These are phyloP conservation scores for Bradypus variegatus DNA, from an alignment of 2,797 vertebrate species.

Conservation along the genomic window DNA sequence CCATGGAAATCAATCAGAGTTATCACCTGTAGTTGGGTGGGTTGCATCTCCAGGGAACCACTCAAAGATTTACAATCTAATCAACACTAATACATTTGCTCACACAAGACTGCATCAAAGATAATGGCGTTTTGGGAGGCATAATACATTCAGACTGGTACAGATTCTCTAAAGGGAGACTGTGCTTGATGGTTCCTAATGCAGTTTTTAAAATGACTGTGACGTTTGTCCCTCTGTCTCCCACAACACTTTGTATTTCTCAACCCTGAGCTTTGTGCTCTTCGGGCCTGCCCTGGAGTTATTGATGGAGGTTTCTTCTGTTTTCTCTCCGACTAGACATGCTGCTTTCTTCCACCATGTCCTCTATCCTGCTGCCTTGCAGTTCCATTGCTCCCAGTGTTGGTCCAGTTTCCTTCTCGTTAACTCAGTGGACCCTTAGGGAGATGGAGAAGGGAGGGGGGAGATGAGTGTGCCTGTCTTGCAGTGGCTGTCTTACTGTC, in stretches of 20 bases:
- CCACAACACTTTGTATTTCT: neutral
- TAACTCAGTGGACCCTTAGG: neutral
- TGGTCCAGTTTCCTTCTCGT: no score
- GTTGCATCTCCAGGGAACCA: no score
- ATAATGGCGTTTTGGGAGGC: no score
- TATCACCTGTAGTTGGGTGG: no score
- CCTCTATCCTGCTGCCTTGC: no score
- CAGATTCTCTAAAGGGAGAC: neutral
- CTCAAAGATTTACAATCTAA: no score
- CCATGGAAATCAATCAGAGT: no score
- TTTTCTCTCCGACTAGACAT: rapidly evolving
- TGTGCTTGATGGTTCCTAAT: neutral
- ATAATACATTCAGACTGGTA: no score
- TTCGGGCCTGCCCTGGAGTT: no score
- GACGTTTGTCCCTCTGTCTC: no score
- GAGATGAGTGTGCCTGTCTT: neutral
- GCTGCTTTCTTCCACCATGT: neutral
- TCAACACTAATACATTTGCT: no score
- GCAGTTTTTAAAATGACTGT: neutral
- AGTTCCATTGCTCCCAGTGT: neutral
- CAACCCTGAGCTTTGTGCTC: neutral
- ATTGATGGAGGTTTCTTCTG: neutral
- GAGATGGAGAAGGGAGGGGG: neutral
- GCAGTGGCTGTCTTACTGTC: neutral
- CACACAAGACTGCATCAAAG: no score